These are phyloP conservation scores for Enteromius paludinosus DNA, from an alignment of 2,797 vertebrate genomes.

Conservation along the genomic window DNA sequence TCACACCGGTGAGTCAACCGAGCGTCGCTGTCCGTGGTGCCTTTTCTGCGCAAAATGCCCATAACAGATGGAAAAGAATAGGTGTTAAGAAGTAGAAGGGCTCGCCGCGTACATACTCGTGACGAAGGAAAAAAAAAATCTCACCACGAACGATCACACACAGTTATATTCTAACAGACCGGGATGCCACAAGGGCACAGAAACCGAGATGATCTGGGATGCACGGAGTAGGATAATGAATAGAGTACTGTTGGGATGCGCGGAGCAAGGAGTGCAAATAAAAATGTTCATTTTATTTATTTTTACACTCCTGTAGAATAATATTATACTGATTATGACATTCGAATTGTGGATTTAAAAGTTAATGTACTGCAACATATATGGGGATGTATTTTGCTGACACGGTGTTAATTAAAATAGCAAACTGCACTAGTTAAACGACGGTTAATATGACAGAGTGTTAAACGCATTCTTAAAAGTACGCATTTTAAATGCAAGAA, in stretches of 20 bases:
- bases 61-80: conserved; percentile 27
- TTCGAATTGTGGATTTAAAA: background rate
- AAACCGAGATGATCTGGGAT: background rate
- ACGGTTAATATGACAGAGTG: background rate
- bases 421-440: background rate
- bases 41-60: conserved; percentile 30
- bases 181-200: conserved; percentile 49
- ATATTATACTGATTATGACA: background rate
- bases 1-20: conserved; percentile 19
- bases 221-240: conserved; percentile 3
- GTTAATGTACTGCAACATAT: background rate
- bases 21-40: conserved; percentile 61
- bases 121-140: conserved; percentile 27
- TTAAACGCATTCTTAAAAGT: background rate
- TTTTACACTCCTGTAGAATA: background rate
- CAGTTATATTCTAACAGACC: conserved; percentile 62
- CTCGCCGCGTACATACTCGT: conserved; percentile 24
- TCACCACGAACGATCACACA: conserved; percentile 69
- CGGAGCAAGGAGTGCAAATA: background rate
- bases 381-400: background rate
- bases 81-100: conserved; percentile 37
- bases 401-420: background rate
- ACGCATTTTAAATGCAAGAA: background rate
- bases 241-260: background rate
- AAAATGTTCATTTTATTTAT: background rate